phyloP scores from a whole-genome alignment of 2,888 invertebrate genomes.

The Coleophora flavipennella region DNA sequence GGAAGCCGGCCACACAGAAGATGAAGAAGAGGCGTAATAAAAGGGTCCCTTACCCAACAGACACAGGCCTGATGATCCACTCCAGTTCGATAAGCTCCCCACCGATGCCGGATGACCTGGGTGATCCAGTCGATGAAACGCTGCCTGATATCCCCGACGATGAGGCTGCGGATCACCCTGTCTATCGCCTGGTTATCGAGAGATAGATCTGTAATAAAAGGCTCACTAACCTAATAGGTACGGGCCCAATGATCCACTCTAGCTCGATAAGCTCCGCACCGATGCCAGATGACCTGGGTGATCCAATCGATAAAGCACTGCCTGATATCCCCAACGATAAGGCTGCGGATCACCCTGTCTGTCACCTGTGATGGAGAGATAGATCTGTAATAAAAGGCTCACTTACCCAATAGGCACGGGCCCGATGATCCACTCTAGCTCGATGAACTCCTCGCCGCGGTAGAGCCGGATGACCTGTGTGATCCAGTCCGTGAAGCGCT shows the following conservation, averaged over 20 bases:
- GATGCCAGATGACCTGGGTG: conserved; percentile 73
- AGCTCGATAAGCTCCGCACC: conserved; percentile 68
- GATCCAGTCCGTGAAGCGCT: conserved; percentile 75
- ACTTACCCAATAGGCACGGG: conserved; percentile 71
- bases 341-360: conserved; percentile 41
- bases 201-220: too few relatives aligned
- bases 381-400: too few relatives aligned
- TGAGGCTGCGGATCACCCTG: conserved; percentile 38
- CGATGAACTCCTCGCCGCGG: conserved; percentile 62
- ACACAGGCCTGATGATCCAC: conserved; percentile 76
- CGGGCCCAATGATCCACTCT: conserved; percentile 76
- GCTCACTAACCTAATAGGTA: conserved; percentile 66
- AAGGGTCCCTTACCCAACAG: conserved; percentile 46
- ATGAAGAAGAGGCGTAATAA: too few relatives aligned
- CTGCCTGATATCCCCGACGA: conserved; percentile 77
- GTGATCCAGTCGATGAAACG: conserved; percentile 75
- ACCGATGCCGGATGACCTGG: conserved; percentile 69
- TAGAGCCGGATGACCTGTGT: conserved; percentile 74
- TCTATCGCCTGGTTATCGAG: too few relatives aligned
- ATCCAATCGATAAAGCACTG: conserved; percentile 77
- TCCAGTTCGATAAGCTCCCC: conserved; percentile 71
- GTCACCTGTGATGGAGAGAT: too few relatives aligned
- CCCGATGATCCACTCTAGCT: conserved; percentile 76
- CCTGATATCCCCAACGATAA: conserved; percentile 74
- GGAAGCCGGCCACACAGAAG: too few relatives aligned